phyloP scores from a whole-genome alignment of 2,888 invertebrate species.

The Caenorhabditis sp. region DNA sequence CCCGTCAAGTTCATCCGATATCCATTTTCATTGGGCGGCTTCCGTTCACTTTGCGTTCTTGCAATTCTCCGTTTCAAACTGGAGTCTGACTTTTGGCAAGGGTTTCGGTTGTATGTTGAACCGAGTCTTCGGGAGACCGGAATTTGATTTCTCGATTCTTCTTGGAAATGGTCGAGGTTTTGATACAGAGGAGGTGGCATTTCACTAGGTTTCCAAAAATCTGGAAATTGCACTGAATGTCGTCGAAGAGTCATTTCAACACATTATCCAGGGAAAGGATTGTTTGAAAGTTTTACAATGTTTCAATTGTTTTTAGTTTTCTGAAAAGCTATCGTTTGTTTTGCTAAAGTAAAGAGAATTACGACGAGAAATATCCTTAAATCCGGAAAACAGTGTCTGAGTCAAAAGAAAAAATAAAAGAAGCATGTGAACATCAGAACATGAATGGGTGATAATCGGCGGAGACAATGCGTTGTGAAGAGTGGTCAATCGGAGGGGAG shows the following conservation, averaged over 20 bases:
- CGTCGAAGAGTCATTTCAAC: conserved; percentile 54
- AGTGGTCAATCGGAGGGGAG: conserved; percentile 46
- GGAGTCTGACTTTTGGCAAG: conserved; percentile 61
- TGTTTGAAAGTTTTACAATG: background rate
- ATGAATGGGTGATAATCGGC: conserved; percentile 35
- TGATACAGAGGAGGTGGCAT: conserved; percentile 38
- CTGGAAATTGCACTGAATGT: conserved; percentile 47
- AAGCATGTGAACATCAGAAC: conserved; percentile 5
- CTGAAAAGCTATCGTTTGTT: too few relatives aligned
- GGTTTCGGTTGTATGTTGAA: conserved; percentile 24
- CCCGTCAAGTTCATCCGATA: conserved; percentile 13
- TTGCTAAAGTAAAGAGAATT: too few relatives aligned
- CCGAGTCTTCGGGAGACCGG: conserved; percentile 53
- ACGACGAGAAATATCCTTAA: background rate
- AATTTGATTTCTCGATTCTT: conserved; percentile 14
- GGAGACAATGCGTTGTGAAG: conserved; percentile 38
- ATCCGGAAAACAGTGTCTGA: background rate
- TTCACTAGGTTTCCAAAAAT: conserved; percentile 61
- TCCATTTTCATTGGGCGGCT: conserved; percentile 34
- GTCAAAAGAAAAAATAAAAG: background rate
- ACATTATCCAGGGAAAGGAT: background rate
- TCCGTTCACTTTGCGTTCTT: conserved; percentile 67
- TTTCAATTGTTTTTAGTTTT: background rate
- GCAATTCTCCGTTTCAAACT: conserved; percentile 68
- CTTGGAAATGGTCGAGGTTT: conserved; percentile 41